Base-by-base conservation (phyloP, 2,888 invertebrate genomes). In the Brachypalpus laphriformis region DNA sequence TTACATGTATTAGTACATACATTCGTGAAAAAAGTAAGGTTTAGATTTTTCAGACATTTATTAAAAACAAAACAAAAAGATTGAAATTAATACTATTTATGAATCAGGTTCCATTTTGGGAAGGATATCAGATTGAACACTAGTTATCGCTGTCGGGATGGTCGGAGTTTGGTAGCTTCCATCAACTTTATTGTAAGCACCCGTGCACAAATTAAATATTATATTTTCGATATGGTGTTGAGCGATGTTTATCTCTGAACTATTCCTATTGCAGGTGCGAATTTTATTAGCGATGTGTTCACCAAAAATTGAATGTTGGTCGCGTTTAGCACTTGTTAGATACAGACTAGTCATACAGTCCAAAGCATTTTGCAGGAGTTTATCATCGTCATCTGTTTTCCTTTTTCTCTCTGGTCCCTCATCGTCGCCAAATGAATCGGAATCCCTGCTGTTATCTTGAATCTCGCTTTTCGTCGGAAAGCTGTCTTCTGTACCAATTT, bases 141-240 rank as follows among this genome's bases (percentile, higher is more conserved):
- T 28, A 7, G 4, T 28, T n/a, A 28, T 7, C 28, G 5, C 7
- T 28, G 28, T 5, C n/a, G n/a, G n/a, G n/a, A n/a, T n/a, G n/a
- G n/a, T n/a, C n/a, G n/a, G n/a, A n/a, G n/a, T n/a, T n/a, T n/a
- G n/a, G n/a, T n/a, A n/a, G n/a, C n/a, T n/a, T n/a, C n/a, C n/a
- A n/a, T n/a, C n/a, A n/a, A n/a, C 28, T 11, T n/a, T n/a, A n/a
- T 2, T 16, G 8, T 42, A 42, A 7, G 37, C 34, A 16, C 59
- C 71, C 71, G 34, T 59, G 2, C 25, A 11, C 14, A 72, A 61
- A 4, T 72, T 51, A 7, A 14, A 51, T n/a, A 72, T 18, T 9
- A 61, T 72, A 31, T 49, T 72, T 31, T 61, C 61, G 37, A 72
- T 72, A 28, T 61, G 25, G 20, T 72, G 72, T 18, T 72, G 59